A percentile compares a stretch with the other conserved stretches of the same genome.
phyloP scores from a whole-genome alignment of 2,113 vertebrate genomes.

The Carlito syrichta region DNA sequence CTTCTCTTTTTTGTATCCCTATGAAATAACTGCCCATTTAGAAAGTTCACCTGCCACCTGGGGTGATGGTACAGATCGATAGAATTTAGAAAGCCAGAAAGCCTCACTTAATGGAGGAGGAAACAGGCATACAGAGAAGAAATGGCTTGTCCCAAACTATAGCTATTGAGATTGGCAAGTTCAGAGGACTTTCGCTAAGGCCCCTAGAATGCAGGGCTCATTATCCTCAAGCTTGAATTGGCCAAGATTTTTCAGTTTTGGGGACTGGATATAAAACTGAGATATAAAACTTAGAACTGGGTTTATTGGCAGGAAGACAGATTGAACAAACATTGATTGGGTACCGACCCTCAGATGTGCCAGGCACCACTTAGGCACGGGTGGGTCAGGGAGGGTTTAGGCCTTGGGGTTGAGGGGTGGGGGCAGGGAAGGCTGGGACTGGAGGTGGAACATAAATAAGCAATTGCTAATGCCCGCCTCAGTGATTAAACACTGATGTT shows the following conservation, averaged over 20 bases:
- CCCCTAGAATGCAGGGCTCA: background rate
- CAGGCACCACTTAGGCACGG: background rate
- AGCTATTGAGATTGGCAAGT: background rate
- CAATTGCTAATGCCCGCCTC: conserved; percentile 13
- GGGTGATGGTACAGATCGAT: background rate
- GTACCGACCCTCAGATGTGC: background rate
- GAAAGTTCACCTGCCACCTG: background rate
- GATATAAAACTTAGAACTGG: background rate
- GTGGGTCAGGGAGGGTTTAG: background rate
- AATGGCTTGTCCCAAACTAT: background rate
- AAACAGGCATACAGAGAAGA: background rate
- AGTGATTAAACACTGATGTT: conserved; percentile 80
- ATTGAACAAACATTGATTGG: background rate
- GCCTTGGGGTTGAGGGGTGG: background rate
- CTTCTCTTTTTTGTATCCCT: background rate
- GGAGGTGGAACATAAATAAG: conserved; percentile 45
- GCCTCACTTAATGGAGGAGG: background rate
- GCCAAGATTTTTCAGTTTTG: background rate
- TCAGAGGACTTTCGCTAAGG: background rate
- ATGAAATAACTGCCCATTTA: background rate
- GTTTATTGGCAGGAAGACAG: background rate
- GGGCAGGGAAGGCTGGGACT: conserved; percentile 8
- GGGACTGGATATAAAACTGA: background rate
- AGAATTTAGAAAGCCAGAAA: background rate
- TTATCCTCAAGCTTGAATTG: background rate